Evolutionary conservation across 2,888 invertebrate genomes (phyloP), one percentile per base, ranked within the genome.

Genomic region (Apotomis turbidana): DNA sequence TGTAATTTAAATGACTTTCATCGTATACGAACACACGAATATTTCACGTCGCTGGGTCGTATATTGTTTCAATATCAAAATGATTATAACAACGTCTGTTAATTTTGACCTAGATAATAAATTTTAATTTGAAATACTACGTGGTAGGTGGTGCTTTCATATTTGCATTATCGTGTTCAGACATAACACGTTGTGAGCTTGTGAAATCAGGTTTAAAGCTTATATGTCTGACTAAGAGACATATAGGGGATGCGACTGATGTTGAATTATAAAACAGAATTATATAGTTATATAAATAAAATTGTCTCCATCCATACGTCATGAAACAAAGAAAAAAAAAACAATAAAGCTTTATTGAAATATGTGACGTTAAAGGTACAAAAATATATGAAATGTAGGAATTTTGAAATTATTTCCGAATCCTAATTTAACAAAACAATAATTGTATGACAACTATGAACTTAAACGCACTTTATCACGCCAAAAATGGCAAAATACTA

Each of bases 61-160:
- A 62, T 62, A 62, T 62, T 62, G 61, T 62, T 36, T 5, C 27
- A 62, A 62, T 62, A 62, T 62, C 49, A 51, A 61, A 27, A 27
- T 27, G 2, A 27, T 27, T 46, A 4, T 49, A 41, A 10, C 15
- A 49, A 27, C 36, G 61, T 49, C 27, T 62, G 61, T 62, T 62
- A 62, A 62, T 62, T 62, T 62, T 62, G 49, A 62, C 61, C 36
- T 51, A 62, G 4, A 62, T 62, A 10, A 49, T 27, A 27, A 36
- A 36, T 27, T 10, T 27, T 27, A 36, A 36, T 49, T 61, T 61
- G 36, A 61, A 60, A 61, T 15, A 15, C 13, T 41, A 13, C 15
- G 6, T 60, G 3, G 3, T 27, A 10, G 15, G 5, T 49, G 15
- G 5, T 49, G 6, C 10, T 60, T 61, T 61, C 46, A 10, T 5